Base-by-base conservation (phyloP, 2,888 invertebrate genomes). In the Diogma glabrata region DNA sequence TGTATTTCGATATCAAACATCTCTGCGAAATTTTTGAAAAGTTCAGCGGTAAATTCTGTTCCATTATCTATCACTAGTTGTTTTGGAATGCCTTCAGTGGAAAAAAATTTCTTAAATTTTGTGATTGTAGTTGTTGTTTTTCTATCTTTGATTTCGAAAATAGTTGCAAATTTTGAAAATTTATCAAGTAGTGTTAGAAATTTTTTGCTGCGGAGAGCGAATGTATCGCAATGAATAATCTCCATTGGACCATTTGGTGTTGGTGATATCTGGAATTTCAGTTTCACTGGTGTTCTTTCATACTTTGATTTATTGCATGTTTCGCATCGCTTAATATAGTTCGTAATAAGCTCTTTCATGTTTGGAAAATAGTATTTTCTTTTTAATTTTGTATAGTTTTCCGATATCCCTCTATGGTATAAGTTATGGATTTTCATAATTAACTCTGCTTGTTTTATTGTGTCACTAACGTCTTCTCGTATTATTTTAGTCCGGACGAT, bases 41-140 rank as follows among this genome's bases (percentile, higher is more conserved):
- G 24, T 6, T 46, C 7, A 10, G n/a, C 23, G 9, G 4, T 46
- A 9, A 23, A 46, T n/a, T 46, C 24, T 6, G 46, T 46, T 24
- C 12, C 46, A 30, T 50, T 54, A 36, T 54, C 52, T 7, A 50
- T 36, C n/a, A 12, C n/a, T 36, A 36, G n/a, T 36, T n/a, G n/a
- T 36, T 36, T 36, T 36, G 36, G 36, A 36, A 36, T 16, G 2
- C 36, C 36, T 36, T 36, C 36, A 14, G 7, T 36, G 16, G 14
- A 14, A 16, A 36, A 36, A 8, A 4, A 36, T 12, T n/a, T 12
- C 36, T 14, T 36, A 36, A 2, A 36, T 36, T 36, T 36, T 14
- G n/a, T 36, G n/a, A 36, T 36, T n/a, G 16, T 8, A 17, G 38
- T 38, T 19, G 38, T 38, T 38, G 38, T 4, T 38, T 14, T 38